phyloP scores from a whole-genome alignment of 2,888 invertebrate species.

The Pseudococcus viburni region DNA sequence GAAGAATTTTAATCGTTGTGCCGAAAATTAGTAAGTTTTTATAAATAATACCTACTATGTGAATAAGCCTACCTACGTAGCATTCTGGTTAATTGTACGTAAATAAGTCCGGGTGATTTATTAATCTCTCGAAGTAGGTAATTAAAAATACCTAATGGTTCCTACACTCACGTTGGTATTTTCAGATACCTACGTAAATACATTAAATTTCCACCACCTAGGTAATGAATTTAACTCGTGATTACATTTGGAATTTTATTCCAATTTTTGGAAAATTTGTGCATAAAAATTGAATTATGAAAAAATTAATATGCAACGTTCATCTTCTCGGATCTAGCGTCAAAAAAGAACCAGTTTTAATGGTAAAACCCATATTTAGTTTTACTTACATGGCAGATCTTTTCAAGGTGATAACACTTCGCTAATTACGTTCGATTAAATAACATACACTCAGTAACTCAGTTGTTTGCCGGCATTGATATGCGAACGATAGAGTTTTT shows the following conservation, averaged over 20 bases:
- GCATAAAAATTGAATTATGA: neutral
- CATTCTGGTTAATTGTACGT: no score
- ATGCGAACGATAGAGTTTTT: slow-evolving; percentile 34
- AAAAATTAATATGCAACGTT: slow-evolving; percentile 9
- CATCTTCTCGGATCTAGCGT: slow-evolving; percentile 50
- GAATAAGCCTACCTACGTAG: no score
- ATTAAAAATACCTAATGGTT: neutral
- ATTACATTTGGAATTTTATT: neutral
- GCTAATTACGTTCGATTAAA: slow-evolving; percentile 53
- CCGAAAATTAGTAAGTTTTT: neutral
- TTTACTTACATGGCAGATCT: slow-evolving; percentile 15
- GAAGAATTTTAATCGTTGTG: neutral
- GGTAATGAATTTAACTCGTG: neutral
- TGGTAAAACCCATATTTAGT: slow-evolving; percentile 59
- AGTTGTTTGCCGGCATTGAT: slow-evolving; percentile 54
- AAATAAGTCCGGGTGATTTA: neutral
- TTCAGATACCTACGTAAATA: neutral
- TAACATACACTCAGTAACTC: slow-evolving; percentile 15
- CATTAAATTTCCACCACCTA: neutral
- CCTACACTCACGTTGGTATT: neutral
- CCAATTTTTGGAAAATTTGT: neutral
- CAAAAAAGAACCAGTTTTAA: slow-evolving; percentile 50
- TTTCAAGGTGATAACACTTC: slow-evolving; percentile 59
- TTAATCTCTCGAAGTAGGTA: neutral
- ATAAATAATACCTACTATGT: neutral